Percentiles rank a stretch among this genome's conserved stretches.
Conservation (phyloP, 1,140 invertebrate genomes). For the Schlechtendalia chinensis region DNA sequence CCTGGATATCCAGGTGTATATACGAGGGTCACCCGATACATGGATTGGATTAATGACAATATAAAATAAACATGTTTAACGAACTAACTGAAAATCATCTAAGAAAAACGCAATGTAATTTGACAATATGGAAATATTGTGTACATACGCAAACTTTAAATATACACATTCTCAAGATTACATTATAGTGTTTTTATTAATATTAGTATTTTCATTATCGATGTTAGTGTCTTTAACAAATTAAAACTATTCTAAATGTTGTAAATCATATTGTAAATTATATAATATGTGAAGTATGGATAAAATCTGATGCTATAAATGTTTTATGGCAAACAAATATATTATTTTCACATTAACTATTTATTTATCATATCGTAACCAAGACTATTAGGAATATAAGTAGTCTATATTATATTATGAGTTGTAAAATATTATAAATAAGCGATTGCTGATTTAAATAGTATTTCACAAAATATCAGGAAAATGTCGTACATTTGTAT, state of each 20-base stretch:
- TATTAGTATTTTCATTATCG: too few species aligned
- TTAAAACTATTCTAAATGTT: background rate
- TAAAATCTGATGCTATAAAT: background rate
- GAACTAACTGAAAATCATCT: too few species aligned
- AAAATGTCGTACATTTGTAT: background rate
- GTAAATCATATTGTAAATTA: slow-evolving; percentile 31
- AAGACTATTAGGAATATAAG: slow-evolving; percentile 48
- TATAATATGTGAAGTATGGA: background rate
- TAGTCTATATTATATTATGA: slow-evolving; percentile 30
- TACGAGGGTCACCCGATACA: slow-evolving; percentile 67
- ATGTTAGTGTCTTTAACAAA: background rate
- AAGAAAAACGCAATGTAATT: too few species aligned
- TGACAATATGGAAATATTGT: too few species aligned
- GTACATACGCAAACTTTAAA: too few species aligned
- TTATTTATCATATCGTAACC: slow-evolving; percentile 43
- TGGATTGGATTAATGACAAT: slow-evolving; percentile 62
- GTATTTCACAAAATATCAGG: background rate
- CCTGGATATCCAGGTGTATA: slow-evolving; percentile 75
- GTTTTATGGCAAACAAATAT: background rate
- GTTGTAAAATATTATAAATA: slow-evolving; percentile 45
- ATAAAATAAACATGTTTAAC: background rate
- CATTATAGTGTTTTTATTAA: too few species aligned
- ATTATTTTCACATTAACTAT: slow-evolving; percentile 17
- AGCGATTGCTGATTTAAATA: background rate
- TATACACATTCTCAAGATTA: too few species aligned